These are phyloP conservation scores for Eurois occulta DNA, from an alignment of 2,888 invertebrate genomes.

Conservation along the genomic window DNA sequence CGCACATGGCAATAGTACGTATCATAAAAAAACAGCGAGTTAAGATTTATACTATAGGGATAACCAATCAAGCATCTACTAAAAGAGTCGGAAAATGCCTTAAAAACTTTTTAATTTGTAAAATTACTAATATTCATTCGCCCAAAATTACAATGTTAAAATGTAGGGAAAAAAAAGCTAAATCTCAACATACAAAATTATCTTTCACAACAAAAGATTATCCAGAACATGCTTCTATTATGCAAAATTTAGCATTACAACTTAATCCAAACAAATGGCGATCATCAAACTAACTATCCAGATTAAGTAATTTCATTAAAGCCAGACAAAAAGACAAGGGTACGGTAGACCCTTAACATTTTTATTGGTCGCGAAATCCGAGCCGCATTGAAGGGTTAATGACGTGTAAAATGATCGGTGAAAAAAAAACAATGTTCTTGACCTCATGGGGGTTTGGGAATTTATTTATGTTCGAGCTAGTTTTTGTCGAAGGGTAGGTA, in stretches of 20 bases:
- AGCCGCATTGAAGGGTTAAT: conserved; percentile 75
- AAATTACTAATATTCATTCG: not conserved
- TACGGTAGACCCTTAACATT: conserved; percentile 59
- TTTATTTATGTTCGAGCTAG: conserved; percentile 26
- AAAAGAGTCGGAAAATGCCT: not conserved
- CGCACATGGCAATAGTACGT: accelerated
- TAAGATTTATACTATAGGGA: not conserved
- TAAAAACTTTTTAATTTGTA: not conserved
- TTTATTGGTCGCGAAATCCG: conserved; percentile 78
- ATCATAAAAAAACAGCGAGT: not conserved
- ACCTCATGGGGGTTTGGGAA: conserved; percentile 63
- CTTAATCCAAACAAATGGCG: conserved; percentile 20
- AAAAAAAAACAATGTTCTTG: conserved; percentile 73
- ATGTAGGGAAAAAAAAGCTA: not conserved
- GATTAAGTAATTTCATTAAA: conserved; percentile 53
- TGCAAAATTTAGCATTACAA: conserved; percentile 31
- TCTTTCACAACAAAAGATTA: not conserved
- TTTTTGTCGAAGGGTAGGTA: conserved; percentile 7
- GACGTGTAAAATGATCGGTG: conserved; percentile 75
- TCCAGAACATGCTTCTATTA: not conserved
- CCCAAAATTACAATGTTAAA: not conserved
- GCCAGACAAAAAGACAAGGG: conserved; percentile 45
- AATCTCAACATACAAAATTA: not conserved
- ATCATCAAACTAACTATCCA: conserved; percentile 27
- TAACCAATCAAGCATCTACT: not conserved